Evolutionary conservation across 2,888 invertebrate species (phyloP).

Genomic region (Drosophila pegasa): DNA sequence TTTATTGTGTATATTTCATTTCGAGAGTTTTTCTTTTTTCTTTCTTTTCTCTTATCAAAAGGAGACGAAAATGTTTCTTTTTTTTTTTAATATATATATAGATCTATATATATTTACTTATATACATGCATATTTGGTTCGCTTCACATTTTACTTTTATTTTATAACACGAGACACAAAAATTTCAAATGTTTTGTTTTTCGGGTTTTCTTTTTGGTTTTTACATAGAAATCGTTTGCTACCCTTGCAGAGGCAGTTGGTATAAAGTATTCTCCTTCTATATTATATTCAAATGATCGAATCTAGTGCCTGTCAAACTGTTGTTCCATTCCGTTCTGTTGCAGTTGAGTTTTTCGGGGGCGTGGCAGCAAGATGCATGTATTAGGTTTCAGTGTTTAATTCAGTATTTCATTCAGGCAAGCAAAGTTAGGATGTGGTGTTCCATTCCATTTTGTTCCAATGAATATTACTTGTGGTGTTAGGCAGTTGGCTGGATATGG

Average conservation of each 20-base stretch:
- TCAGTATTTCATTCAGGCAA: background rate
- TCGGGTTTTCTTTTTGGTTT: background rate
- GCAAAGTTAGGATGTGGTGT: background rate
- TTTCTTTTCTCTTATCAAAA: conserved; percentile 17
- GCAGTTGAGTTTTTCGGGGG: background rate
- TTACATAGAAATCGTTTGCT: conserved; percentile 20
- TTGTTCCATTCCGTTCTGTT: conserved; percentile 6
- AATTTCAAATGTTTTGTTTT: conserved; percentile 15
- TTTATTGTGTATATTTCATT: conserved; percentile 49
- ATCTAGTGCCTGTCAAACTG: conserved; percentile 2
- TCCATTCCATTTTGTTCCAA: conserved; percentile 6
- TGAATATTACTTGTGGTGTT: no score
- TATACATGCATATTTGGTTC: conserved; percentile 40
- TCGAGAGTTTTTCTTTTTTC: conserved; percentile 8
- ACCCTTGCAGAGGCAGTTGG: conserved; percentile 33
- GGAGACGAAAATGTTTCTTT: conserved; percentile 9
- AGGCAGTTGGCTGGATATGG: background rate
- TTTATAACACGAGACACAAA: conserved; percentile 38
- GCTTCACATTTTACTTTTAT: conserved; percentile 24
- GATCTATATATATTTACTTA: conserved; percentile 11
- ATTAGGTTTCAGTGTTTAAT: background rate
- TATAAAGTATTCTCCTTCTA: background rate
- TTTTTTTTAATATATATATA: background rate
- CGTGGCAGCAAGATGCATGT: no score
- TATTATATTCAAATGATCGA: conserved; percentile 1